These are phyloP conservation scores for Erpobdella octoculata DNA, from an alignment of 2,888 invertebrate species.

Conservation along the genomic window DNA sequence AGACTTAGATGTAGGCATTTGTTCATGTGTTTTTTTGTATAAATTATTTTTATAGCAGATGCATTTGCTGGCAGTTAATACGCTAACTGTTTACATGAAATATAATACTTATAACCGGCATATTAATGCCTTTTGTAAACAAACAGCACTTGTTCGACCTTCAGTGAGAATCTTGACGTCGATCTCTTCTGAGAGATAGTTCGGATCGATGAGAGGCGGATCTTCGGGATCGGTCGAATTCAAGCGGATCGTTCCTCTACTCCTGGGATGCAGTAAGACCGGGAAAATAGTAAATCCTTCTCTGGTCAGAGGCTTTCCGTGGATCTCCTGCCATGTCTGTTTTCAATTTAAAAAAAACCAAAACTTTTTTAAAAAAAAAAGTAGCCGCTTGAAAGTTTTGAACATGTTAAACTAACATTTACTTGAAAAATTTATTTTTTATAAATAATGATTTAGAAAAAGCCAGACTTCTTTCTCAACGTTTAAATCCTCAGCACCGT, in stretches of 20 bases:
- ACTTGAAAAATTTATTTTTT: background rate
- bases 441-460: background rate
- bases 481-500: slow-evolving; percentile 34
- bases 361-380: no score
- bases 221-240: slow-evolving; percentile 67
- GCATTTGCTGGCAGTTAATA: background rate
- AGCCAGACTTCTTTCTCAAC: slow-evolving; percentile 35
- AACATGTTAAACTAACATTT: background rate
- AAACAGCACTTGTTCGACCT: slow-evolving; percentile 32
- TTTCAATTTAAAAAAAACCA: no score
- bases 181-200: slow-evolving; percentile 65
- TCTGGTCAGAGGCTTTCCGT: slow-evolving; percentile 32
- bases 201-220: slow-evolving; percentile 76
- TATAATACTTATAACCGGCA: background rate
- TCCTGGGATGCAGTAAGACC: slow-evolving; percentile 57
- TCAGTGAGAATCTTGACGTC: slow-evolving; percentile 56
- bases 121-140: background rate
- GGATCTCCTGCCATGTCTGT: slow-evolving; percentile 36
- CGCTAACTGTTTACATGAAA: background rate
- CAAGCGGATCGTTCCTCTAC: slow-evolving; percentile 70
- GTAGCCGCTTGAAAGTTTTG: background rate
- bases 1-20: no score
- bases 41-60: background rate
- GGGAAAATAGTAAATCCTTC: slow-evolving; percentile 39
- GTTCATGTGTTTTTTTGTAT: background rate